Evolutionary conservation across 1,140 invertebrate genomes (phyloP).

Genomic region (Phymastichus coffea): DNA sequence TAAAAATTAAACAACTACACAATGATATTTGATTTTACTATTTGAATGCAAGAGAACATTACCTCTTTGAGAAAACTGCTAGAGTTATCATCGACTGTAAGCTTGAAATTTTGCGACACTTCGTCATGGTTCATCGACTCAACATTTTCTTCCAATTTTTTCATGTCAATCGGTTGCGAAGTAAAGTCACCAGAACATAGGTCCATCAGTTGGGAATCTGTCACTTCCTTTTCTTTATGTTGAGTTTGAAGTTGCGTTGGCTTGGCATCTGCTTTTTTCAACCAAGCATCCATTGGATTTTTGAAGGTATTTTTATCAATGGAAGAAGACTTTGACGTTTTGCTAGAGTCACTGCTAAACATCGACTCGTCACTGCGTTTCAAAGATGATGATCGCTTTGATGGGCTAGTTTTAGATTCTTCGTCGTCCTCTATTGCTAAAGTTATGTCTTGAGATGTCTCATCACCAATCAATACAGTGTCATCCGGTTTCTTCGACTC

Average conservation of each 20-base stretch:
- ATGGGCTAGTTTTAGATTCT: background rate
- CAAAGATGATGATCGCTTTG: background rate
- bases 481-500: slow-evolving; percentile 31
- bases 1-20: no score
- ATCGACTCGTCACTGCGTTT: slow-evolving; percentile 20
- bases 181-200: slow-evolving; percentile 41
- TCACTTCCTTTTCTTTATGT: slow-evolving; percentile 13
- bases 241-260: no score
- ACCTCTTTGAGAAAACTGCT: slow-evolving; percentile 1
- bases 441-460: slow-evolving; percentile 37
- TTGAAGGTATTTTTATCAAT: background rate
- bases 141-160: slow-evolving; percentile 33
- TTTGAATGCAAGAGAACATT: no score
- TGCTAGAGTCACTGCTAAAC: slow-evolving; percentile 18
- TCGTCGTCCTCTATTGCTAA: slow-evolving; percentile 36
- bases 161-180: slow-evolving; percentile 30
- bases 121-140: slow-evolving; percentile 26
- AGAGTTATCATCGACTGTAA: slow-evolving; percentile 35
- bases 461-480: slow-evolving; percentile 23
- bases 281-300: slow-evolving; percentile 22
- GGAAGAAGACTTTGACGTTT: background rate
- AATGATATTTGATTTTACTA: no score
- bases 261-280: slow-evolving; percentile 2
- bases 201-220: slow-evolving; percentile 40
- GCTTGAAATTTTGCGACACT: slow-evolving; percentile 32